Conservation (phyloP, 2,888 invertebrate species). For the Himalopsyche japonica region DNA sequence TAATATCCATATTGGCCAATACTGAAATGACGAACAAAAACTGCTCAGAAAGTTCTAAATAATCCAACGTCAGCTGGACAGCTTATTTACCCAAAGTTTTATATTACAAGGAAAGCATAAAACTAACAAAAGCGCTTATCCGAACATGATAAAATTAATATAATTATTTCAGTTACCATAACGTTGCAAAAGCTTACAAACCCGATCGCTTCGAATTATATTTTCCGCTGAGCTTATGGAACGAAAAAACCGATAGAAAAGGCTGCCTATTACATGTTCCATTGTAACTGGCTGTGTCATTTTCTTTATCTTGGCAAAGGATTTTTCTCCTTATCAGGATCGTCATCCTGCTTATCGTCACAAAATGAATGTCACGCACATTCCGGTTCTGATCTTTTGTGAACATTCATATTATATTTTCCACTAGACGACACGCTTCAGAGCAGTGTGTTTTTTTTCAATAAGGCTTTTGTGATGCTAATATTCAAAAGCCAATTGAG, state of each 20-base stretch:
- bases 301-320: not conserved
- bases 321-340: not conserved
- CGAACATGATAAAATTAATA: too few relatives aligned
- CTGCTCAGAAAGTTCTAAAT: too few relatives aligned
- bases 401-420: not conserved
- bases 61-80: too few relatives aligned
- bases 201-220: not conserved
- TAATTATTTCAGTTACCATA: too few relatives aligned
- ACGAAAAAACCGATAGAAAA: not conserved
- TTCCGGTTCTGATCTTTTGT: not conserved
- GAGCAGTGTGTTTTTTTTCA: not conserved
- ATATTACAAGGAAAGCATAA: too few relatives aligned
- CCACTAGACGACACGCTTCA: not conserved
- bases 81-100: too few relatives aligned
- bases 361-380: constrained; percentile 7
- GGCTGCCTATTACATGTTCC: not conserved
- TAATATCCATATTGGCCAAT: too few relatives aligned
- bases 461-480: not conserved
- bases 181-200: not conserved
- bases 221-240: not conserved
- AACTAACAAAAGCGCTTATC: too few relatives aligned
- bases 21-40: too few relatives aligned
- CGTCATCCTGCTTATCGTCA: not conserved
- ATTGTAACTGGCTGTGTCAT: not conserved
- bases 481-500: not conserved